Percentiles rank a stretch among this genome's conserved stretches.
Conservation (phyloP, 2,888 invertebrate genomes). For the Ophion costatus region DNA sequence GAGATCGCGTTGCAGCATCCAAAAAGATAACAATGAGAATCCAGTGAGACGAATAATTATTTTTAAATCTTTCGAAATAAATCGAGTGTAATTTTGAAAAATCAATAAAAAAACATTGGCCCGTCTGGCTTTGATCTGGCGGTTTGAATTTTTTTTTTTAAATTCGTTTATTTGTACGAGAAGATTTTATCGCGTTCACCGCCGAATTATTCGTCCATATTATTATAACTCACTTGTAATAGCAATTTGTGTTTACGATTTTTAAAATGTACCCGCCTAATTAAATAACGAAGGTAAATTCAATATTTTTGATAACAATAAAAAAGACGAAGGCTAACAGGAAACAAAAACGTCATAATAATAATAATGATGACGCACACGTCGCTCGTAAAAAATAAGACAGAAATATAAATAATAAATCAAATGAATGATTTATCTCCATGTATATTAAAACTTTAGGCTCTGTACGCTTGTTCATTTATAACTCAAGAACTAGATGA, state of each 20-base stretch:
- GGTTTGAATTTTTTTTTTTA: not conserved
- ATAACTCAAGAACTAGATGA: too few relatives aligned
- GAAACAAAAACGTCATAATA: not conserved
- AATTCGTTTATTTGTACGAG: not conserved
- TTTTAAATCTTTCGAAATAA: not conserved
- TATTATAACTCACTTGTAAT: not conserved
- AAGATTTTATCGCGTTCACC: not conserved
- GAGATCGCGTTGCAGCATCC: constrained; percentile 9
- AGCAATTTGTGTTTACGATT: not conserved
- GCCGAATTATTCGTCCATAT: not conserved
- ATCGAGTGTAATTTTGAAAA: not conserved
- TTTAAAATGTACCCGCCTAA: not conserved
- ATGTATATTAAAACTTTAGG: not conserved
- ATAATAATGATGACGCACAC: not conserved
- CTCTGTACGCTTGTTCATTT: too few relatives aligned
- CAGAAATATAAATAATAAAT: not conserved
- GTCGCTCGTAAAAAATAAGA: not conserved
- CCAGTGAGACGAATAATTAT: not conserved
- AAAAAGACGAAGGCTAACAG: not conserved
- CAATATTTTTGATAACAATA: not conserved
- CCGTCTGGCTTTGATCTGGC: not conserved
- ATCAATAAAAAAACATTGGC: not conserved
- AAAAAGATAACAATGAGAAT: constrained; percentile 17
- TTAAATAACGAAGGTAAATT: not conserved
- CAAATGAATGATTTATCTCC: not conserved